Base-by-base conservation (phyloP, 2,888 invertebrate genomes). In the Caenorhabditis sulstoni region DNA sequence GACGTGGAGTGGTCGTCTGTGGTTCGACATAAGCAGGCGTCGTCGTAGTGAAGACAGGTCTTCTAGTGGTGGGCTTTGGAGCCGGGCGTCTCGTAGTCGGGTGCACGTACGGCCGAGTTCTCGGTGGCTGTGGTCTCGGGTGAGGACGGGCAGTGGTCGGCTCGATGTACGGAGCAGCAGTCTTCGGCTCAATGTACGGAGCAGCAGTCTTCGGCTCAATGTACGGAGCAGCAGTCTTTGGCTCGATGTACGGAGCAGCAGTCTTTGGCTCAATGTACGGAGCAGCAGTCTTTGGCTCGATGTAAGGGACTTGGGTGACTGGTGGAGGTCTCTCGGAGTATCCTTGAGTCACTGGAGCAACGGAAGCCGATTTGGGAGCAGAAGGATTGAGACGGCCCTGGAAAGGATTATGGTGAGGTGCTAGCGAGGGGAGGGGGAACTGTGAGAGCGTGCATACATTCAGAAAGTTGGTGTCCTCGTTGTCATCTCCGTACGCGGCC, bases 121-220 rank as follows among this genome's bases (percentile, higher is more conserved):
- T 73, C 9, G 73, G 55, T 58, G 73, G 73, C 35, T 64, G 64
- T 41, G 73, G 73, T 64, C 73, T 64, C 39, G 73, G 73, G 35
- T 73, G 57, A 29, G 73, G 73, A 18, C 61, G 23, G 9, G 73
- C 64, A 14, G 73, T 65, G 3, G 73, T 37, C 35, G 65, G 73
- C 37, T 58, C 65, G 14, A 73, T 29, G 39, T 73, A 73, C 20
- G 73, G 65, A 37, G 71, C 71, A 16, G 44, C 41, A n/a, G 57
- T 49, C 18, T 39, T 16, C 18, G 62, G 75, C 41, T 62, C 53
- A 14, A 61, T 53, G 47, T 70, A 70, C 14, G 70, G 70, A 29
- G 68, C 68, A 47, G 47, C 29, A 7, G 29, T 29, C 7, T 29
- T 14, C 53, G 65, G 44, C 55, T 57, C 70, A 16, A 70, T 62